Conservation (phyloP, 92 coral and sea anemone species). For the Metridium senile region DNA sequence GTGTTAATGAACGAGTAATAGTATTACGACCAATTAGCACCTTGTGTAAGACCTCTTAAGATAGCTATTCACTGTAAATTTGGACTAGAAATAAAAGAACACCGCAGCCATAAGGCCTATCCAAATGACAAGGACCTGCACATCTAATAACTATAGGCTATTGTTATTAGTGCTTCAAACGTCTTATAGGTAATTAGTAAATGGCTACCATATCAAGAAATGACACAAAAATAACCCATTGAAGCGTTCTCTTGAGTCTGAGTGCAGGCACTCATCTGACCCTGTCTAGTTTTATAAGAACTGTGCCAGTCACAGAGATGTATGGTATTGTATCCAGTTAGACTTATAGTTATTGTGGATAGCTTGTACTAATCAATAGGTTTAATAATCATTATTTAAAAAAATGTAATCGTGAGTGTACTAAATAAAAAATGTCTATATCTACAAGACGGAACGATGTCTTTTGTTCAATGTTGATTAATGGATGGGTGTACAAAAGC, state of each 20-base stretch:
- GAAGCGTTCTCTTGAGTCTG: conserved; percentile 4
- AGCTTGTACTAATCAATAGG: too few species aligned
- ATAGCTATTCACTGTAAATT: not conserved
- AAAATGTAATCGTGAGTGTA: too few species aligned
- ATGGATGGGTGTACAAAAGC: too few species aligned
- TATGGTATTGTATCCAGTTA: too few species aligned
- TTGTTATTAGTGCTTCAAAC: conserved; percentile 20
- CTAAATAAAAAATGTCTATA: too few species aligned
- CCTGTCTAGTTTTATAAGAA: too few species aligned
- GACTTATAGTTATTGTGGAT: too few species aligned
- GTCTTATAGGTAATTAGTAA: conserved; percentile 31
- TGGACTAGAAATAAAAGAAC: not conserved
- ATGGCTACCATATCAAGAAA: conserved; percentile 17
- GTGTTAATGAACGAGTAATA: conserved; percentile 12
- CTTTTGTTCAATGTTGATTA: too few species aligned
- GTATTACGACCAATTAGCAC: conserved; percentile 15
- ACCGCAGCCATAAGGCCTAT: conserved; percentile 16
- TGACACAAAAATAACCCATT: conserved; percentile 5
- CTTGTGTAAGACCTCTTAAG: conserved; percentile 2
- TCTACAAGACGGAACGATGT: too few species aligned
- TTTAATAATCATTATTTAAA: too few species aligned
- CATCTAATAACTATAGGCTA: conserved; percentile 7
- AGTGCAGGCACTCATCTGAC: too few species aligned
- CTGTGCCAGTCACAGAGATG: too few species aligned
- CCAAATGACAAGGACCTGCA: conserved; percentile 1